Conservation (phyloP, 2,113 vertebrate genomes). For the Paraplagusia blochii region DNA sequence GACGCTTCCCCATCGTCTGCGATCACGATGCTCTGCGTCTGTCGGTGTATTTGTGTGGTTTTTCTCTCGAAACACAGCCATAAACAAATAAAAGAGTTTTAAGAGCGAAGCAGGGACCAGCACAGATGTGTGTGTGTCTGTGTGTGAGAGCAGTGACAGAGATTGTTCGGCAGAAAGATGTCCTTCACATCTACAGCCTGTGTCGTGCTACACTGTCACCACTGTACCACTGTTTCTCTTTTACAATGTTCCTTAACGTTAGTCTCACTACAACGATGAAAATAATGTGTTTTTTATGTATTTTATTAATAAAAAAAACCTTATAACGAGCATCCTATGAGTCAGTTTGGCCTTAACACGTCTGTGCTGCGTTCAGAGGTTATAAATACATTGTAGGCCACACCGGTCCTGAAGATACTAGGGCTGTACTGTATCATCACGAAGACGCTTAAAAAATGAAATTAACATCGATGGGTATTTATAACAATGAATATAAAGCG, state of each 20-base stretch:
- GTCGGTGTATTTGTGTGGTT: constrained; percentile 16
- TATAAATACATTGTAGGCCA: constrained; percentile 6
- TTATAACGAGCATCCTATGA: no score
- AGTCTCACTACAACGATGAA: background rate
- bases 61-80: constrained; percentile 43
- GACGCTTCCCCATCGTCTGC: constrained; percentile 60
- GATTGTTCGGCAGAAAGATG: constrained; percentile 25
- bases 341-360: background rate
- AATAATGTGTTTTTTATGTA: background rate
- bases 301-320: background rate
- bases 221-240: constrained; percentile 10
- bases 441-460: no score
- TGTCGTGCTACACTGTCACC: constrained; percentile 14
- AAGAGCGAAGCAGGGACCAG: background rate
- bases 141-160: background rate
- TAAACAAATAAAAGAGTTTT: constrained; percentile 9
- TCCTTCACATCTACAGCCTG: constrained; percentile 42
- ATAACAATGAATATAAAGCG: no score
- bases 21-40: constrained; percentile 53
- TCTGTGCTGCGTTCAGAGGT: constrained; percentile 4
- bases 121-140: background rate
- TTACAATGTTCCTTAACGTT: background rate
- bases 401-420: no score
- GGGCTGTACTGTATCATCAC: no score
- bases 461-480: no score